Evolutionary conservation across 2,797 vertebrate genomes (phyloP), one percentile per base, ranked within the genome.

Genomic region (Okamejei kenojei): DNA sequence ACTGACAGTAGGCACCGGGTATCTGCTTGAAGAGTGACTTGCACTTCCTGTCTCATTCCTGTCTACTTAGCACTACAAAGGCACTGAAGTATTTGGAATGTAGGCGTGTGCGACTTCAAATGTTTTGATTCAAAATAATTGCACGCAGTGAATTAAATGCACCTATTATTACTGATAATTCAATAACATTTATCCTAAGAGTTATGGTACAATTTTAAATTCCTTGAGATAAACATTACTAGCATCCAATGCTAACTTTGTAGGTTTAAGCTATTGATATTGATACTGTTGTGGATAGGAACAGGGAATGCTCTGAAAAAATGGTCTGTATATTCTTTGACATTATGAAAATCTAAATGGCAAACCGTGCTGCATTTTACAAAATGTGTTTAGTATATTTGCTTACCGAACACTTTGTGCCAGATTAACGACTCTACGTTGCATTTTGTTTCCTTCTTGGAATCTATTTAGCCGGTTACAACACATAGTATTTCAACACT

Each of bases 41-140:
- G 96, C 96, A 97, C 96, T 98, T 98, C 98, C 98, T 98, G 98
- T 98, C 98, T 98, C 97, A 98, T 98, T 98, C 98, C 98, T 98
- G 97, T 97, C 95, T 95, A 96, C 95, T 94, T 95, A 95, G 95
- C 17, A 88, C n/a, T 68, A 32, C 82, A 86, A 32, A 86, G n/a
- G 32, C 84, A 32, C 82, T 88, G 19, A 88, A 63, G 65, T 21
- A 68, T 88, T 63, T 32, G 61, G 61, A 88, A 68, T 88, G 84
- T 88, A 88, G 63, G 61, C 63, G 17, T 65, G n/a, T 88, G 61
- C 84, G 68, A 68, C 84, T 88, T 65, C 61, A 21, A 88, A 88
- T 3, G 61, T 68, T 63, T 32, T 29, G 2, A 21, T 88, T 88
- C 84, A 68, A 21, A 88, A 65, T 17, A 17, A 88, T 35, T 68